These are phyloP conservation scores for Parazoanthus darwini DNA, from an alignment of 92 coral and sea anemone genomes.

Conservation along the genomic window DNA sequence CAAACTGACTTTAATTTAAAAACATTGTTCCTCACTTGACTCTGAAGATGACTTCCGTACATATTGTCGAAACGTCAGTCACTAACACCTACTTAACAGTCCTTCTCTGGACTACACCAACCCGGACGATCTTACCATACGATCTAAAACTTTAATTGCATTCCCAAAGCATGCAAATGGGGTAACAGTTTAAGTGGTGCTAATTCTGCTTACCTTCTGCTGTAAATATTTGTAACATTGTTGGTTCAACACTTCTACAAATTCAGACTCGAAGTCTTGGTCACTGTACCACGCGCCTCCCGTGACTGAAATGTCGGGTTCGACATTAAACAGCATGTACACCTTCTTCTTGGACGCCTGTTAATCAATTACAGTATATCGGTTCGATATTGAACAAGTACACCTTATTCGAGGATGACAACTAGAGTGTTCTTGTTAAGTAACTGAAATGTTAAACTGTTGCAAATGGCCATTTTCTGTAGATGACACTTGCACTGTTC, in stretches of 20 bases:
- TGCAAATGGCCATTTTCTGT: no score
- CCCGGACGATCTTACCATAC: no score
- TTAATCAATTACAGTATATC: slow-evolving; percentile 30
- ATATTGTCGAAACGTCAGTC: no score
- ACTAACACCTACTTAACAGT: no score
- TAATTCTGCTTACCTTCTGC: slow-evolving; percentile 67
- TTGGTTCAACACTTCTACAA: slow-evolving; percentile 95
- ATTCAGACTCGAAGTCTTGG: slow-evolving; percentile 98
- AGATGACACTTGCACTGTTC: no score
- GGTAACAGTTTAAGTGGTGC: background rate
- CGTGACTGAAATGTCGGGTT: slow-evolving; percentile 93
- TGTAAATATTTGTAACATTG: slow-evolving; percentile 65
- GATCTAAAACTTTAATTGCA: background rate
- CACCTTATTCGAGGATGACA: slow-evolving; percentile 83
- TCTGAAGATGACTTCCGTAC: no score
- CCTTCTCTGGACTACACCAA: no score
- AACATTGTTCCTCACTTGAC: no score
- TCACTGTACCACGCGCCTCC: slow-evolving; percentile 99
- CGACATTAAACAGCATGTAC: slow-evolving; percentile 93
- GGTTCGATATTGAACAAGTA: slow-evolving; percentile 83
- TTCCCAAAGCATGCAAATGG: no score
- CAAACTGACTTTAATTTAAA: no score
- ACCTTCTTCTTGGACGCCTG: slow-evolving; percentile 98
- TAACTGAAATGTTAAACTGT: slow-evolving; percentile 50
- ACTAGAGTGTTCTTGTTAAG: background rate